A percentile compares a stretch with the other conserved stretches of the same genome.
Conservation (phyloP, 2,113 vertebrate species). For the Aviceda subcristata region DNA sequence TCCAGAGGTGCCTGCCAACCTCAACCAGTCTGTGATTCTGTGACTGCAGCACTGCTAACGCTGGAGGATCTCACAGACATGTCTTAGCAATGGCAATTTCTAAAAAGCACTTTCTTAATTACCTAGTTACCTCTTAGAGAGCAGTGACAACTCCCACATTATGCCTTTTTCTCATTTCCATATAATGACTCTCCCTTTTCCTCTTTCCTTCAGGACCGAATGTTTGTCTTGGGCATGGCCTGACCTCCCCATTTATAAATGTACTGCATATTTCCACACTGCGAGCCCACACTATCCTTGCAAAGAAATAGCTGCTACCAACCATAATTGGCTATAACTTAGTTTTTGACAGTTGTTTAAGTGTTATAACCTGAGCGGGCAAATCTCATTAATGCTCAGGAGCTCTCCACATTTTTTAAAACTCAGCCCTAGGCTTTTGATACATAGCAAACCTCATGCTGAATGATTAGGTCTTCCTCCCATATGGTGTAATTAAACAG, state of each 20-base stretch:
- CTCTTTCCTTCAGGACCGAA: not conserved
- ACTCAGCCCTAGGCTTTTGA: not conserved
- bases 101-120: not conserved
- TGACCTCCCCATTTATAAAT: not conserved
- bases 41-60: not conserved
- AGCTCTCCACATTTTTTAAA: not conserved
- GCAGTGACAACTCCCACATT: not conserved
- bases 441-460: not conserved
- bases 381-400: not conserved
- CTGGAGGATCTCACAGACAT: not conserved
- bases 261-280: not conserved
- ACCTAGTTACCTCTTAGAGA: not conserved
- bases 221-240: not conserved
- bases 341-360: not conserved
- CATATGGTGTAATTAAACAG: not conserved
- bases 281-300: not conserved
- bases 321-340: not conserved
- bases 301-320: not conserved
- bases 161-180: not conserved
- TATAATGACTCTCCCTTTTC: not conserved
- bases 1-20: not conserved
- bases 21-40: not conserved
- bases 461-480: not conserved
- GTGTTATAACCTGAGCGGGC: not conserved
- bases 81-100: not conserved